phyloP scores from a whole-genome alignment of 2,797 vertebrate genomes.

The Bryconaethiops microstoma region DNA sequence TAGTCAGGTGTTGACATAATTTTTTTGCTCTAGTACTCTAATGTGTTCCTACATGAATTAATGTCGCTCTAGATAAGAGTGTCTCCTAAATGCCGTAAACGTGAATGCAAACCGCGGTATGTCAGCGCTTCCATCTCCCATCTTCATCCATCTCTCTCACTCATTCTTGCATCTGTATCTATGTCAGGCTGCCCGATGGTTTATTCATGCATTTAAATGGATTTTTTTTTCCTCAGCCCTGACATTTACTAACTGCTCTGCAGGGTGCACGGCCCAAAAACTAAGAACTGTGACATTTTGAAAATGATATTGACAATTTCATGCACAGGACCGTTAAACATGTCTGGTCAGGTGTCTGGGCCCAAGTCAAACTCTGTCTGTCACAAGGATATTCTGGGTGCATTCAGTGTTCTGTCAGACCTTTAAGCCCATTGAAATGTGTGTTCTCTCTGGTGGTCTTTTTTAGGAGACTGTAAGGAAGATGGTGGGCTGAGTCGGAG shows the following conservation, averaged over 20 bases:
- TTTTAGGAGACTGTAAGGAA: too few species aligned
- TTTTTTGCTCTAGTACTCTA: too few species aligned
- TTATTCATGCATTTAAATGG: background rate
- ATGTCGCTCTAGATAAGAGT: too few species aligned
- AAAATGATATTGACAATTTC: slow-evolving; percentile 38
- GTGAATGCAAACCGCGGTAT: too few species aligned
- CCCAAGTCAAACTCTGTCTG: background rate
- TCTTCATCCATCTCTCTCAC: background rate
- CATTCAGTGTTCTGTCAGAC: too few species aligned
- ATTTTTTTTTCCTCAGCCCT: slow-evolving; percentile 11
- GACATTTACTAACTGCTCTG: background rate
- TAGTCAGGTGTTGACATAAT: too few species aligned
- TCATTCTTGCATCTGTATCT: background rate
- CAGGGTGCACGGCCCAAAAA: background rate
- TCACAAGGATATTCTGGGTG: too few species aligned
- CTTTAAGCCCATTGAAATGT: too few species aligned
- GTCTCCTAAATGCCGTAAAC: too few species aligned
- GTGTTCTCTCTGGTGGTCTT: too few species aligned
- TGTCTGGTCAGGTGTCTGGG: background rate
- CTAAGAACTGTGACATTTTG: slow-evolving; percentile 43
- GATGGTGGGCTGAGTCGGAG: too few species aligned
- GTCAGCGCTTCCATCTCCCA: background rate
- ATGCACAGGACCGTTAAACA: background rate
- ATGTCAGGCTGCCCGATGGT: background rate
- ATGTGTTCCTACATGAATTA: too few species aligned